Evolutionary conservation across 2,113 vertebrate species (phyloP), one percentile per base, ranked within the genome.

Genomic region (Nymphicus hollandicus): DNA sequence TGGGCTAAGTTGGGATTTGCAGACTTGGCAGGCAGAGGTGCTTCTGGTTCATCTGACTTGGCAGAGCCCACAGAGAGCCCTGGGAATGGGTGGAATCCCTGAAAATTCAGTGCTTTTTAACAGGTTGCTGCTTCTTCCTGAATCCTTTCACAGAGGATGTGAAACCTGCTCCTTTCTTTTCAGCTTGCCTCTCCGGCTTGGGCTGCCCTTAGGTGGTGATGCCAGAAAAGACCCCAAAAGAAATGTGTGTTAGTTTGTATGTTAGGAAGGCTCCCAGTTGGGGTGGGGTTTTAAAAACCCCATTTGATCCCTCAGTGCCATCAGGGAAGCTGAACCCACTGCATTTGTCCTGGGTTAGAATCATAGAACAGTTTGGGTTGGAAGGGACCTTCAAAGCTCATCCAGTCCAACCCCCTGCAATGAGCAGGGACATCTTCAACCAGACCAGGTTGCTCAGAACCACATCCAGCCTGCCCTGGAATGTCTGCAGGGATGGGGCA

Each of bases 281-380:
- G 41, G 35, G 6, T 56, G 58, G 66, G 29, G 18, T 70, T 77
- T 77, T 72, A 24, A 84, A 68, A 41, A 15, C 22, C 17, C 6
- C 1, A 0, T 39, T 63, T 64, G n/a, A 46, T 83, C 50, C 31
- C 37, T 9, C 0, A 0, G 9, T 91, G 65, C 37, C 10, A 1
- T 63, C 24, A 8, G 35, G 46, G 55, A 63, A 64, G 25, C 46
- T 72, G 74, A 76, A 39, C 20, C 20, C 35, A 14, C 41, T 46
- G 44, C 12, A 8, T 0, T 33, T 81, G 25, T 66, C 18, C 15
- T 16, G 31, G 56, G 17, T 68, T 24, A 35, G 56, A 58, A 35
- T 58, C 33, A 16, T 10, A 58, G 33, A 15, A n/a, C 33, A 10
- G 56, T 58, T 58, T 35, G 33, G 33, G 22, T 24, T 15, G 33